Evolutionary conservation across 1,140 invertebrate genomes (phyloP), one percentile per base, ranked within the genome.

Genomic region (Amphibalanus amphitrite): DNA sequence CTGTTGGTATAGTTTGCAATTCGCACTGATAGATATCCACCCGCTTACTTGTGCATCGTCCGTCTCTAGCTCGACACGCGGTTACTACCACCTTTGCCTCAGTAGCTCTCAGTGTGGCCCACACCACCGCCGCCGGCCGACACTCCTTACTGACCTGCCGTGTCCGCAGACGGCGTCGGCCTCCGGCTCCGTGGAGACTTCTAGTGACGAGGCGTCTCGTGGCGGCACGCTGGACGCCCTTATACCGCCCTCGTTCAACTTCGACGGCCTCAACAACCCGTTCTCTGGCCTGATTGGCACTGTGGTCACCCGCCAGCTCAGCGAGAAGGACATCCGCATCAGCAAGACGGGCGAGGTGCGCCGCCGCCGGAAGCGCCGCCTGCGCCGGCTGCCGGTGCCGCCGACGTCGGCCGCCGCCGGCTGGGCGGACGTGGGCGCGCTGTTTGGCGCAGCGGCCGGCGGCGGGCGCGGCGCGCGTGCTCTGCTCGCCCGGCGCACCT

Each of bases 241-340:
- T 59, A 94, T 94, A 79, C 91, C 92, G 67, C 88, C 87, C 0
- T 88, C 90, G 6, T 88, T 88, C 77, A 89, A 93, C 78, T 94
- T 93, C 78, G 87, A 92, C 75, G 91, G 91, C 15, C 87, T 88
- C 76, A 94, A 94, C 77, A 92, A 94, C 81, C 91, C 92, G 0
- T 94, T 94, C 78, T 78, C 83, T 64, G 83, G 82, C 71, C 86
- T 3, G 71, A 79, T 79, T 73, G 73, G 69, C 89, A 67, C 65
- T 10, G 65, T 67, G 3, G 82, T 88, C 15, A 92, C 93, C 79
- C 83, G 90, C 77, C 89, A 91, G 80, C 81, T 93, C 72, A 90
- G 89, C 77, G 90, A 91, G 81, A 92, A 91, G 78, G 90, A 92
- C 81, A 90, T 92, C 75, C 85, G 88, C 59, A 86, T 91, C 75